phyloP scores from a whole-genome alignment of 2,888 invertebrate genomes.

The Spisula solida region DNA sequence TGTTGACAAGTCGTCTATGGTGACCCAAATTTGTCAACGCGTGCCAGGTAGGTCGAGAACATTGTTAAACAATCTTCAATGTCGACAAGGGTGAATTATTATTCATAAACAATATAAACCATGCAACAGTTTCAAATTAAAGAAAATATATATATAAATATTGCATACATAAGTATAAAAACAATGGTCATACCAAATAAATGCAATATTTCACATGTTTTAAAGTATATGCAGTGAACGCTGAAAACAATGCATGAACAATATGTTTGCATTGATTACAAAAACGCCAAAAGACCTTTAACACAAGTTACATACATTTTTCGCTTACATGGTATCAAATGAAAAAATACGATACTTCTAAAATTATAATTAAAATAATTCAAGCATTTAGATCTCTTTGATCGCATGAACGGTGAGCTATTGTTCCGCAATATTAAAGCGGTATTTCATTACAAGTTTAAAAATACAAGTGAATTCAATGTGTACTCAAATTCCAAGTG shows the following conservation, averaged over 20 bases:
- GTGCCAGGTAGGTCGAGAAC: not conserved
- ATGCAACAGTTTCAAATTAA: not conserved
- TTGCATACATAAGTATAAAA: not conserved
- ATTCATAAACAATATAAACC: too few relatives aligned
- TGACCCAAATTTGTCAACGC: not conserved
- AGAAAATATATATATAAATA: not conserved
- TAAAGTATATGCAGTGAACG: too few relatives aligned
- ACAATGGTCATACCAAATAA: too few relatives aligned
- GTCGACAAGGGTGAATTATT: not conserved
- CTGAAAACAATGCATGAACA: too few relatives aligned
- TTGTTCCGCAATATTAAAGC: not conserved
- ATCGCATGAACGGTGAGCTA: not conserved
- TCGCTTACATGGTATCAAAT: not conserved
- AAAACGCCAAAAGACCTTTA: too few relatives aligned
- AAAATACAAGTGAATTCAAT: not conserved
- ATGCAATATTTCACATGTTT: too few relatives aligned
- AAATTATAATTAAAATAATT: not conserved
- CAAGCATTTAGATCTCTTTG: not conserved
- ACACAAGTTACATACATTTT: too few relatives aligned
- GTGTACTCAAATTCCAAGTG: not conserved
- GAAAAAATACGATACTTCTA: not conserved
- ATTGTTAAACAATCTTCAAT: not conserved
- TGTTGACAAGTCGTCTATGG: not conserved
- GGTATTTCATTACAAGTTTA: not conserved
- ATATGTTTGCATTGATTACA: too few relatives aligned